Evolutionary conservation across 2,113 vertebrate genomes (phyloP).

Genomic region (Nycticryphes semicollaris): DNA sequence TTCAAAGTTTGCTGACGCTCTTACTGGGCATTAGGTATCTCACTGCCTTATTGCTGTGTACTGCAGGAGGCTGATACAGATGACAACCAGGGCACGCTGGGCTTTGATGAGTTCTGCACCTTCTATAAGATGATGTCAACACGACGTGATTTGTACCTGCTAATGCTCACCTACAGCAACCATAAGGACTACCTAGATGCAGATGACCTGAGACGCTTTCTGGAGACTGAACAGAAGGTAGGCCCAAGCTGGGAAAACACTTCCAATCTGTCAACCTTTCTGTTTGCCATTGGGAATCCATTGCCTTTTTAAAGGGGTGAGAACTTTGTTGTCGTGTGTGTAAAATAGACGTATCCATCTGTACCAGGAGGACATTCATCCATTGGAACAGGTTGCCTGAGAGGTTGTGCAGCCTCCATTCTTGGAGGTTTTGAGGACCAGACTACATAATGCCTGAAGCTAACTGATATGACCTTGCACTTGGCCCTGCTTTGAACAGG

Average conservation of each 20-base stretch:
- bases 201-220: conserved; percentile 84
- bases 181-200: conserved; percentile 91
- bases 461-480: not conserved
- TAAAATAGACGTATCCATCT: not conserved
- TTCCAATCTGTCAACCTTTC: not conserved
- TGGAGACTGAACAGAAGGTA: conserved; percentile 95
- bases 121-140: conserved; percentile 99
- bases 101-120: conserved; percentile 95
- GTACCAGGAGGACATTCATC: not conserved
- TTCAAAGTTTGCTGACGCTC: not conserved
- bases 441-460: not conserved
- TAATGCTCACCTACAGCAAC: conserved; percentile 96
- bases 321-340: accelerated
- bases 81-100: conserved; percentile 90
- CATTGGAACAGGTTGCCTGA: not conserved
- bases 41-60: not conserved
- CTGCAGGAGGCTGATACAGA: conserved; percentile 93
- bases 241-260: not conserved
- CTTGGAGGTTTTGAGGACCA: not conserved
- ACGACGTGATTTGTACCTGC: conserved; percentile 91
- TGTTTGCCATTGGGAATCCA: not conserved
- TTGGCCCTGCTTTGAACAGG: not conserved
- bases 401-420: not conserved
- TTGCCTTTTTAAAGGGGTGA: not conserved
- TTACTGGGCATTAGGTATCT: not conserved